Conservation (phyloP, 1,140 invertebrate species). For the Ooceraea biroi region DNA sequence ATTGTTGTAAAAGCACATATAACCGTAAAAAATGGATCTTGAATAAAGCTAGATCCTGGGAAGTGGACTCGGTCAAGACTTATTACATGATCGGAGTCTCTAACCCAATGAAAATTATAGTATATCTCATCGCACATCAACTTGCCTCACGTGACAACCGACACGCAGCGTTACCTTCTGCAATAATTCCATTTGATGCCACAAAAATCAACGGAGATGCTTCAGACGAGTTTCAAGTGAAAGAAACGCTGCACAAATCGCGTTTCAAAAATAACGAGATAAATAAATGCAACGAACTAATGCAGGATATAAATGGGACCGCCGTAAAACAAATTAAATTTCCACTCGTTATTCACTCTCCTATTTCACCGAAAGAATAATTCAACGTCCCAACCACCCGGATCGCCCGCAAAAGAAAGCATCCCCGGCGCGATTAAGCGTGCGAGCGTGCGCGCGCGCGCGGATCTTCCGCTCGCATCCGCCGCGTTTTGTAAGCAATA, state of each 20-base stretch:
- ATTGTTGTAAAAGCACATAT: neutral
- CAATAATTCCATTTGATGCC: neutral
- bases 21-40: neutral
- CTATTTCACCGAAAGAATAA: no score
- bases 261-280: no score
- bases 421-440: conserved; percentile 18
- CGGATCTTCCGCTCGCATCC: neutral
- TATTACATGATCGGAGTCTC: neutral
- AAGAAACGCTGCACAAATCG: no score
- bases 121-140: neutral
- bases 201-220: neutral
- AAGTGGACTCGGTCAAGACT: neutral
- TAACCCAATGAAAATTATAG: neutral
- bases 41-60: neutral
- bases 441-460: neutral
- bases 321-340: no score
- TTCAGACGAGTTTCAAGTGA: neutral
- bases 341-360: no score
- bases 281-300: no score
- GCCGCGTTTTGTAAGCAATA: conserved; percentile 47
- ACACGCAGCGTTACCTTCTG: neutral
- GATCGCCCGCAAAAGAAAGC: neutral
- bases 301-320: no score
- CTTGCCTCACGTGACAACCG: neutral
- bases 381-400: no score